These are phyloP conservation scores for Scarus forsteni DNA, from an alignment of 2,797 vertebrate genomes.

Conservation along the genomic window DNA sequence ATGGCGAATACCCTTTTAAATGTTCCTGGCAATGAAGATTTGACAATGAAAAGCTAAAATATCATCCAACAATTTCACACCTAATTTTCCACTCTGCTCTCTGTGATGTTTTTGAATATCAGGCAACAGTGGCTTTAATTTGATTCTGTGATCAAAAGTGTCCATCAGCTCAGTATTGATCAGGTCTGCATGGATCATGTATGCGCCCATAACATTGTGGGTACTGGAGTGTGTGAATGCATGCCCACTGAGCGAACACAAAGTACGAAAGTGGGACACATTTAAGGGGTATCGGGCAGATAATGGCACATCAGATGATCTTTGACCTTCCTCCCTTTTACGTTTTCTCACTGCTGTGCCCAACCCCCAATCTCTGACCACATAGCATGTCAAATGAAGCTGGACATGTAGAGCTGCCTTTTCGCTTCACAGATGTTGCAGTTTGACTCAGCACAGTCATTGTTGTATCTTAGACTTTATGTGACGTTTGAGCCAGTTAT, in stretches of 20 bases:
- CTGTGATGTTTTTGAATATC: neutral
- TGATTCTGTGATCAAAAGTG: slow-evolving; percentile 8
- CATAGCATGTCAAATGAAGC: slow-evolving; percentile 32
- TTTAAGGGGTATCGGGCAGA: slow-evolving; percentile 18
- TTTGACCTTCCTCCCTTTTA: slow-evolving; percentile 39
- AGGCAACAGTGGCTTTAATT: neutral
- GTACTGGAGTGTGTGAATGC: neutral
- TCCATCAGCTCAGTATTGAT: neutral
- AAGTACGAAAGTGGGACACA: neutral
- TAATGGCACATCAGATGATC: slow-evolving; percentile 30
- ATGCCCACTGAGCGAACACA: neutral
- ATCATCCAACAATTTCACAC: neutral
- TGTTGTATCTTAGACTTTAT: no score
- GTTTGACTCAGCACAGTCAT: no score
- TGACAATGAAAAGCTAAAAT: neutral
- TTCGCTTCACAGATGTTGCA: neutral
- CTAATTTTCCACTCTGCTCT: neutral
- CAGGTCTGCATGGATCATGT: neutral
- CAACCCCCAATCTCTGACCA: slow-evolving; percentile 37
- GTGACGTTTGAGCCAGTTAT: no score
- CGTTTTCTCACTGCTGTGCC: slow-evolving; percentile 30
- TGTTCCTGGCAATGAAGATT: neutral
- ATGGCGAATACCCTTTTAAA: neutral
- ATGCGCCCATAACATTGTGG: neutral
- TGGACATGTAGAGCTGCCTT: neutral